Evolutionary conservation across 2,888 invertebrate genomes (phyloP), one percentile per base, ranked within the genome.

Genomic region (Zeuzera pyrina): DNA sequence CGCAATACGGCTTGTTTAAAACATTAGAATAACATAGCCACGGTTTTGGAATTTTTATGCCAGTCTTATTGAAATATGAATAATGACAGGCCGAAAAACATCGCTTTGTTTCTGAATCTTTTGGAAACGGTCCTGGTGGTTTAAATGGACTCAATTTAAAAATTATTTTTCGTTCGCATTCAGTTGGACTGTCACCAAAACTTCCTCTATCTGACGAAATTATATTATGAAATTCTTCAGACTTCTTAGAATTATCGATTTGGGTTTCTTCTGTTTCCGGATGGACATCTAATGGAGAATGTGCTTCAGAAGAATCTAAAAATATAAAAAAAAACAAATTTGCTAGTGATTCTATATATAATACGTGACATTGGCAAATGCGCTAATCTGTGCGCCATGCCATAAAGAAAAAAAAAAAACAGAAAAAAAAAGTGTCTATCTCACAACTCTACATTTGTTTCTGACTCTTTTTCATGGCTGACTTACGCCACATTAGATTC

Each of bases 391-490:
- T 16, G 16, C 7, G 16, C 27, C 27, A 12, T 27, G 13, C 3
- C 13, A 12, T 12, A 12, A 3, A 7, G 12, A 12, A 27, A 4
- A 7, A 12, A 12, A 3, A 14, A 23, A n/a, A 23, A 3, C 4
- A 27, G 11, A 15, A 5, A 31, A 35, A n/a, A n/a, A n/a, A n/a
- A n/a, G n/a, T n/a, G n/a, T n/a, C n/a, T n/a, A n/a, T n/a, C n/a
- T 30, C 34, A 25, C 31, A 27, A 34, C 1, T 48, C 42, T 49
- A 42, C 33, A 22, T 31, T 57, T 42, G 21, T 64, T 48, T 64
- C 21, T 71, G 68, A 70, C 69, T 58, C 79, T 78, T 84, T 83
- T 81, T 78, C 81, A 84, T 84, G 84, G 83, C 81, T 79, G 79
- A 79, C 79, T 74, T 79, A 73, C 76, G 44, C 51, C 65, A 68